Percentiles rank a stretch among this genome's conserved stretches.
phyloP scores from a whole-genome alignment of 1,140 invertebrate genomes.

The Anastatus disparis region DNA sequence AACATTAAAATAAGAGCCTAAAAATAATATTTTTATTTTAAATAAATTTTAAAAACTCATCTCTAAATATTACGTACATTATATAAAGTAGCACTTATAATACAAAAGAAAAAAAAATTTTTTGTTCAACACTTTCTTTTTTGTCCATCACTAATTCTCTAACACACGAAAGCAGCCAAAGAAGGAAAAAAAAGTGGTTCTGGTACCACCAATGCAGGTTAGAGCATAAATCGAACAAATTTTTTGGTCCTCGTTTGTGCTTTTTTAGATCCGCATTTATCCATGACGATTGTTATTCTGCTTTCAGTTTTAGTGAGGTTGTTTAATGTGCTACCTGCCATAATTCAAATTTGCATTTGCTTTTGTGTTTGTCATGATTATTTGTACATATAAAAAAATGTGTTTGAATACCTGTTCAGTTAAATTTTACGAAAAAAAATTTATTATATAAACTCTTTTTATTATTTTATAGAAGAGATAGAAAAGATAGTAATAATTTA shows the following conservation, averaged over 20 bases:
- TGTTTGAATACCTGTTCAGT: background rate
- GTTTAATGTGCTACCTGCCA: background rate
- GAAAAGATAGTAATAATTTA: too few relatives aligned
- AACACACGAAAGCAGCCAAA: constrained; percentile 25
- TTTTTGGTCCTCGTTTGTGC: constrained; percentile 18
- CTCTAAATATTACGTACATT: too few relatives aligned
- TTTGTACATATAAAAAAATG: too few relatives aligned
- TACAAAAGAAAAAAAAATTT: too few relatives aligned
- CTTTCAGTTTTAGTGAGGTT: background rate
- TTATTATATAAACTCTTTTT: too few relatives aligned
- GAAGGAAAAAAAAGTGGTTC: constrained; percentile 51
- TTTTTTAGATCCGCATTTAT: background rate
- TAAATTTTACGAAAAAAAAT: background rate
- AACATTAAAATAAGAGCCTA: too few relatives aligned
- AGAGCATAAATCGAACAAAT: constrained; percentile 41
- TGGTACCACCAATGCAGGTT: constrained; percentile 55
- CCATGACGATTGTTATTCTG: background rate
- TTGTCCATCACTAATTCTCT: constrained; percentile 15
- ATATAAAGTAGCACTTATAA: background rate
- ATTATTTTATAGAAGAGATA: too few relatives aligned
- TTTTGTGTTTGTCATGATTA: constrained; percentile 1
- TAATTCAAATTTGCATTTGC: background rate
- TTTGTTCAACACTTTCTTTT: background rate
- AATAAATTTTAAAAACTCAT: too few relatives aligned
- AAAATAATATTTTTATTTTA: too few relatives aligned